Conservation (phyloP, 2,888 invertebrate genomes). For the Panopea generosa region DNA sequence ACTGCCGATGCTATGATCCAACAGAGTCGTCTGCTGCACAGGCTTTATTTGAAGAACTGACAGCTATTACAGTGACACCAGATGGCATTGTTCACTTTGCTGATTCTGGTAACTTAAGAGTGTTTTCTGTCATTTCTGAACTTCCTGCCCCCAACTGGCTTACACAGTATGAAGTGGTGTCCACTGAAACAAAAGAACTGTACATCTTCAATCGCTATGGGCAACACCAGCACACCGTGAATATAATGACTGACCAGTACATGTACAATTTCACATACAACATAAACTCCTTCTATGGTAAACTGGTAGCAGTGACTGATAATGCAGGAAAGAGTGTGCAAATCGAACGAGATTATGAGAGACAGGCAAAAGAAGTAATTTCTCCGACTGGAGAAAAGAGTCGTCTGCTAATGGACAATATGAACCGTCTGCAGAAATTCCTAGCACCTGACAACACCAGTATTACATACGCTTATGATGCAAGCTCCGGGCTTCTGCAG, state of each 20-base stretch:
- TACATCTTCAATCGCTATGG: conserved; percentile 89
- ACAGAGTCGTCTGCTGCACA: conserved; percentile 91
- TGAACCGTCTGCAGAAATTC: conserved; percentile 96
- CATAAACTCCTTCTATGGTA: conserved; percentile 98
- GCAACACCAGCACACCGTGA: conserved; percentile 97
- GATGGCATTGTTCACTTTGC: conserved; percentile 98
- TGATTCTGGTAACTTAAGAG: conserved; percentile 92
- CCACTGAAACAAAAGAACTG: conserved; percentile 96
- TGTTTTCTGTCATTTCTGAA: conserved; percentile 88
- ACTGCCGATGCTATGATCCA: conserved; percentile 95
- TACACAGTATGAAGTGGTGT: conserved; percentile 94
- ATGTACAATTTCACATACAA: conserved; percentile 98
- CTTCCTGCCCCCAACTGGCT: conserved; percentile 75
- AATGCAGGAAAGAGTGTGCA: conserved; percentile 93
- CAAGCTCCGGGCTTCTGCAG: conserved; percentile 92
- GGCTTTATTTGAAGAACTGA: conserved; percentile 96
- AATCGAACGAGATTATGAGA: conserved; percentile 93
- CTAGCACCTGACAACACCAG: conserved; percentile 96
- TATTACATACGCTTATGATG: conserved; percentile 96
- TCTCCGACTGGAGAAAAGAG: conserved; percentile 79
- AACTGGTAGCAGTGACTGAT: conserved; percentile 96
- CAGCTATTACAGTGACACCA: conserved; percentile 94
- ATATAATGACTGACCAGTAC: conserved; percentile 97
- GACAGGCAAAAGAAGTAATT: conserved; percentile 91
- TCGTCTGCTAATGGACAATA: conserved; percentile 93